Conservation (phyloP, 2,113 vertebrate species). For the Holacanthus passer region DNA sequence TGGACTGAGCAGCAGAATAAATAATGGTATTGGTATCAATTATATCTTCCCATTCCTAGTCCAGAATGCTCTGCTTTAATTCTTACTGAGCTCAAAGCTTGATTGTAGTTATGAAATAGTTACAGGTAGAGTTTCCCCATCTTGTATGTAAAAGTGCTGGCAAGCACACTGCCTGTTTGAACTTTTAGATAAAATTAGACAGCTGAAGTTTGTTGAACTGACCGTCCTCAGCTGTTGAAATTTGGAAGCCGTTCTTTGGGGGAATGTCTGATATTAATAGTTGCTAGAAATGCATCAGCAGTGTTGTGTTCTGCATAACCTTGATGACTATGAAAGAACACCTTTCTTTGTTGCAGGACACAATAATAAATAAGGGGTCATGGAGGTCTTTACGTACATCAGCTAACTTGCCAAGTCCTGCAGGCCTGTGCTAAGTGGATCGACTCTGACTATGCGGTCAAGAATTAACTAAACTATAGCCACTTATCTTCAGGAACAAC, state of each 20-base stretch:
- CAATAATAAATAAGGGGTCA: slow-evolving; percentile 55
- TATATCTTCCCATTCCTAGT: too few relatives aligned
- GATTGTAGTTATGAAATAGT: background rate
- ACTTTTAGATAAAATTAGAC: slow-evolving; percentile 22
- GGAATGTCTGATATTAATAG: slow-evolving; percentile 1
- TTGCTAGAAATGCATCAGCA: slow-evolving; percentile 1
- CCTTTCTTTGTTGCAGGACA: slow-evolving; percentile 53
- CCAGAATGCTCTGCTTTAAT: background rate
- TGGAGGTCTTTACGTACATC: slow-evolving; percentile 12
- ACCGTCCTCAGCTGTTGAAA: slow-evolving; percentile 12
- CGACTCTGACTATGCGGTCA: slow-evolving; percentile 18
- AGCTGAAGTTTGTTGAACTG: slow-evolving; percentile 1
- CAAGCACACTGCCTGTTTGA: slow-evolving; percentile 1
- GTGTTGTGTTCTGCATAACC: slow-evolving; percentile 40
- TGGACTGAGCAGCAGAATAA: too few relatives aligned
- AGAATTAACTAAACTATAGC: slow-evolving; percentile 44
- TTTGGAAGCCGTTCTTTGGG: background rate
- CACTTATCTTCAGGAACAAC: slow-evolving; percentile 40
- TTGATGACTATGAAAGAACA: slow-evolving; percentile 48
- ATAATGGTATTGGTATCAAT: too few relatives aligned
- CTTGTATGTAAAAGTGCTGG: background rate
- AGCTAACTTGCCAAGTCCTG: slow-evolving; percentile 29
- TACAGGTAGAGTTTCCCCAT: background rate
- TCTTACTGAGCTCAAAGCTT: background rate
- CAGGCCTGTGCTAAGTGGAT: slow-evolving; percentile 48